Conservation (phyloP, 2,113 vertebrate genomes). For the Petrocephalus zakoni region DNA sequence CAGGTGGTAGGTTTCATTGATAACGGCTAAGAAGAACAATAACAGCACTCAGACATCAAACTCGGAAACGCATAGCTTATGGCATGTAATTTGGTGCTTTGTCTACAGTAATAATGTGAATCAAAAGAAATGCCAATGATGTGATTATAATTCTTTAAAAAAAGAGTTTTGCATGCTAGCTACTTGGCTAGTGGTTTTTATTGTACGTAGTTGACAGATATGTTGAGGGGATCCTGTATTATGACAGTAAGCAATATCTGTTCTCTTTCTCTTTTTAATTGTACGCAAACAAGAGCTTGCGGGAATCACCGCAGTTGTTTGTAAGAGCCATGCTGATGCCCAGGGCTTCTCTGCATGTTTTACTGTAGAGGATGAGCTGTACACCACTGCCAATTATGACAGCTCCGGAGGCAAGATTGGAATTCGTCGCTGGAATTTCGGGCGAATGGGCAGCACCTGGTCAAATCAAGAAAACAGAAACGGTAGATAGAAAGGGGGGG, state of each 20-base stretch:
- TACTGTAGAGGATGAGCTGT: slow-evolving; percentile 25
- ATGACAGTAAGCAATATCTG: neutral
- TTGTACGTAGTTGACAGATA: neutral
- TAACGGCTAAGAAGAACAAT: neutral
- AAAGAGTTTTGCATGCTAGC: neutral
- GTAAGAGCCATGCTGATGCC: neutral
- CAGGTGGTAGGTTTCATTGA: neutral
- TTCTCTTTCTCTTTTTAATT: neutral
- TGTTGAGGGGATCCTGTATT: neutral
- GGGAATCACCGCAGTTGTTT: neutral
- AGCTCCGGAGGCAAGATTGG: neutral
- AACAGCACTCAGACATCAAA: neutral
- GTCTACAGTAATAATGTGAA: neutral
- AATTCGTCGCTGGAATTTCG: slow-evolving; percentile 17
- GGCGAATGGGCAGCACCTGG: neutral
- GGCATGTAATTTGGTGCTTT: no score
- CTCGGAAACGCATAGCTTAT: neutral
- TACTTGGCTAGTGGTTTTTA: neutral
- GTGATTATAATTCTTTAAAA: neutral
- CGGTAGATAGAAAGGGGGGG: neutral
- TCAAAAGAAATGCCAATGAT: neutral
- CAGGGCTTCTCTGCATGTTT: neutral
- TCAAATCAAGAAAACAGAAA: slow-evolving; percentile 16
- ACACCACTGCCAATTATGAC: neutral
- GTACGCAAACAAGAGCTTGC: neutral